Evolutionary conservation across 2,888 invertebrate genomes (phyloP).

Genomic region (Halictus ligatus): DNA sequence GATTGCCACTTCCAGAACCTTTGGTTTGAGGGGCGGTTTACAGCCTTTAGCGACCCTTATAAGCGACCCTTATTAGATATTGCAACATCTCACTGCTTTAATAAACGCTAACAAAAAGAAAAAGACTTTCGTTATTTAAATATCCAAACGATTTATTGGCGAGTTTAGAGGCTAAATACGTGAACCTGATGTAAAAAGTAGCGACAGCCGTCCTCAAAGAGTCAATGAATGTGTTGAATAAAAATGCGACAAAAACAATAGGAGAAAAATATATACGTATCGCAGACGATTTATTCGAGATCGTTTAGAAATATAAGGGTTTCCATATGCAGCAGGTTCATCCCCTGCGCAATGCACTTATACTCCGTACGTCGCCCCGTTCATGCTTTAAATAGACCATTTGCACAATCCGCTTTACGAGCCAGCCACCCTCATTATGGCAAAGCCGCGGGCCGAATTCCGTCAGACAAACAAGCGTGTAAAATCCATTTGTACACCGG

Average conservation of each 20-base stretch:
- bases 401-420: conserved; percentile 20
- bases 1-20: too few species aligned
- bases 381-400: conserved; percentile 23
- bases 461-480: conserved; percentile 40
- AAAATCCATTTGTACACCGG: conserved; percentile 28
- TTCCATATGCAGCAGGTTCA: background rate
- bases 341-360: background rate
- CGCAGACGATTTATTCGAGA: background rate
- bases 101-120: too few species aligned
- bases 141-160: too few species aligned
- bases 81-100: too few species aligned
- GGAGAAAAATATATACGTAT: background rate
- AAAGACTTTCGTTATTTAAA: too few species aligned
- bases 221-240: background rate
- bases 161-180: too few species aligned
- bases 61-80: too few species aligned
- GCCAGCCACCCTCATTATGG: conserved; percentile 27
- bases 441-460: conserved; percentile 19
- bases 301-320: background rate
- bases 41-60: too few species aligned
- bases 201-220: background rate
- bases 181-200: too few species aligned
- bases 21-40: too few species aligned
- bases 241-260: background rate
- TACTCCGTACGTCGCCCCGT: background rate